Conservation (phyloP, 2,888 invertebrate genomes). For the Pristionchus arcanus region DNA sequence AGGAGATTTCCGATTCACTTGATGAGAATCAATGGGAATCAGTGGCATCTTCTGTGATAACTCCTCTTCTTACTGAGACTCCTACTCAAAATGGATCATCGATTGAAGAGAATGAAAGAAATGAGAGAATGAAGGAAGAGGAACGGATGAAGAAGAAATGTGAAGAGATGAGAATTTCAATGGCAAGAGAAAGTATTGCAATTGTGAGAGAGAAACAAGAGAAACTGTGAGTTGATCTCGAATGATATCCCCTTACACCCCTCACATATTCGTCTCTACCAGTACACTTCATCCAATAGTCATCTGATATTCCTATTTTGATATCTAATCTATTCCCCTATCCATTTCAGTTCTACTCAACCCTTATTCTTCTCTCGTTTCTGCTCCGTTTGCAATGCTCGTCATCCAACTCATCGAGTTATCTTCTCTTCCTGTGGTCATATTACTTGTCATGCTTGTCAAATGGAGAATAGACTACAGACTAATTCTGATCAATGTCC, state of each 20-base stretch:
- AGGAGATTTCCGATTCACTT: background rate
- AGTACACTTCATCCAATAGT: background rate
- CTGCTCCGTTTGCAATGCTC: background rate
- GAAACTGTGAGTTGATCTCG: background rate
- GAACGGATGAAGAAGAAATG: background rate
- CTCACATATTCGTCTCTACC: no score
- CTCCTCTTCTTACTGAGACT: background rate
- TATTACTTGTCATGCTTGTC: background rate
- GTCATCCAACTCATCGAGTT: background rate
- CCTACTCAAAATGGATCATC: background rate
- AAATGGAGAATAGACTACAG: background rate
- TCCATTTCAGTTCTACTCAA: background rate
- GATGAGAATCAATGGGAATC: background rate
- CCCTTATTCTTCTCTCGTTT: background rate
- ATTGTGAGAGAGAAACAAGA: background rate
- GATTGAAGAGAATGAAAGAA: background rate
- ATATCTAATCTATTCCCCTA: no score
- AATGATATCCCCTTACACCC: background rate
- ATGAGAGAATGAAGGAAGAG: background rate
- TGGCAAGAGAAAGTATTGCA: background rate
- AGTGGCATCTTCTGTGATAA: background rate
- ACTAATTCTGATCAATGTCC: background rate
- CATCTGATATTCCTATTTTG: background rate
- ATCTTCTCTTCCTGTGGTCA: conserved; percentile 15
- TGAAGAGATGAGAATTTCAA: background rate